These are phyloP conservation scores for Thymallus thymallus DNA, from an alignment of 2,113 vertebrate genomes.

Conservation along the genomic window DNA sequence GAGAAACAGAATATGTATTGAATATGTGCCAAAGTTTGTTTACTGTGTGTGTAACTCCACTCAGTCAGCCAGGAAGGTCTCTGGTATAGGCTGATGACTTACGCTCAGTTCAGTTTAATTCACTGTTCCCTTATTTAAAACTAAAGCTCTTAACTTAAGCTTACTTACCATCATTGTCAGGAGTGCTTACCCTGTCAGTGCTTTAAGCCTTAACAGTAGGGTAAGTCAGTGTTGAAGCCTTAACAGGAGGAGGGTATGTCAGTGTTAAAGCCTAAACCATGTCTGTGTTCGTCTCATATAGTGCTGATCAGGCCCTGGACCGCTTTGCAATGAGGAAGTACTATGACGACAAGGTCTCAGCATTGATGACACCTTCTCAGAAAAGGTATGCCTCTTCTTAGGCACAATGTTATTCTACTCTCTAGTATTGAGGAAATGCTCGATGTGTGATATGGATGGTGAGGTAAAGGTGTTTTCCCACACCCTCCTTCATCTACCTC, in stretches of 20 bases:
- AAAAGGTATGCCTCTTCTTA: conserved; percentile 77
- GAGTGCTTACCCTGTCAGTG: not conserved
- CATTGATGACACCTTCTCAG: conserved; percentile 94
- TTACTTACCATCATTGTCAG: not conserved
- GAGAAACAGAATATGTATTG: too few relatives aligned
- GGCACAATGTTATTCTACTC: too few relatives aligned
- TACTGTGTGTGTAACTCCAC: too few relatives aligned
- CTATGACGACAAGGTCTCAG: conserved; percentile 94
- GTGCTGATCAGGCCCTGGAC: conserved; percentile 95
- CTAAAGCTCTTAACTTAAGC: too few relatives aligned
- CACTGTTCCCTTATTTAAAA: too few relatives aligned
- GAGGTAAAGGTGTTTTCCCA: not conserved
- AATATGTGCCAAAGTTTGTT: not conserved
- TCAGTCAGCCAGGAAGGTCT: too few relatives aligned
- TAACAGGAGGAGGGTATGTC: not conserved
- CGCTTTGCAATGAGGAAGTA: conserved; percentile 99
- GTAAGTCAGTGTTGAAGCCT: too few relatives aligned
- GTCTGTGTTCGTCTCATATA: conserved; percentile 62
- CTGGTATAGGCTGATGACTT: too few relatives aligned
- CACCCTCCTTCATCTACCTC: not conserved
- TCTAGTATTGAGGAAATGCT: too few relatives aligned
- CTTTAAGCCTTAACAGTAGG: too few relatives aligned
- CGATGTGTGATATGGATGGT: too few relatives aligned
- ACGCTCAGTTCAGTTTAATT: too few relatives aligned
- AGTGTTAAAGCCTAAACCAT: not conserved